These are phyloP conservation scores for Brachylomia viminalis DNA, from an alignment of 2,888 invertebrate species.

Conservation along the genomic window DNA sequence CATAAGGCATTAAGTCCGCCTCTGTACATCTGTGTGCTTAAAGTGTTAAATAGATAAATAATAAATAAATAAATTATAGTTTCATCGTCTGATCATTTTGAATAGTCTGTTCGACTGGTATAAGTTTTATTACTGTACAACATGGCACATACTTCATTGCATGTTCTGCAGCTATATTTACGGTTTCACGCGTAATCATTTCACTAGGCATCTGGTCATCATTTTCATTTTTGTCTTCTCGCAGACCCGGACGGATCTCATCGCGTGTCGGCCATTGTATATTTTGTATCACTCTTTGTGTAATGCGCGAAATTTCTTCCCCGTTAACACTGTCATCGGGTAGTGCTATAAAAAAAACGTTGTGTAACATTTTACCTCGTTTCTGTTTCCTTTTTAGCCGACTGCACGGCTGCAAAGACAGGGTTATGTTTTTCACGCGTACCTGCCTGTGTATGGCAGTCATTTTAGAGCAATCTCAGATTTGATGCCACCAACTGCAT, in stretches of 20 bases:
- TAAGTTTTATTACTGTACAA: not conserved
- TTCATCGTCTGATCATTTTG: not conserved
- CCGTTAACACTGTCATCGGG: not conserved
- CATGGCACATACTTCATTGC: not conserved
- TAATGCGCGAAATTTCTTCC: too few relatives aligned
- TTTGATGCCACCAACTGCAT: not conserved
- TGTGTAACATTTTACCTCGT: not conserved
- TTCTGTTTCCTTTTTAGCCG: not conserved
- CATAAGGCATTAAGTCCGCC: too few relatives aligned
- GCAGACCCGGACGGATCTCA: not conserved
- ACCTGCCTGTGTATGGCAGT: not conserved
- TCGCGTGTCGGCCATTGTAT: not conserved
- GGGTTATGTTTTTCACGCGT: not conserved
- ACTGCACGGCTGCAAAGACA: not conserved
- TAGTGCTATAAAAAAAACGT: slow-evolving; percentile 18
- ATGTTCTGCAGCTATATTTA: rapidly evolving
- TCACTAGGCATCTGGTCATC: rapidly evolving
- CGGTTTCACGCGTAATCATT: not conserved
- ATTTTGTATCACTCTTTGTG: not conserved
- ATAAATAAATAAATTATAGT: too few relatives aligned
- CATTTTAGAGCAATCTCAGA: not conserved
- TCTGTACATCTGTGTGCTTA: too few relatives aligned
- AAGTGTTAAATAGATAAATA: too few relatives aligned
- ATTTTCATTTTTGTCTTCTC: not conserved
- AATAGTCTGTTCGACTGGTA: not conserved